phyloP scores from a whole-genome alignment of 2,113 vertebrate genomes.

The Oophaga pumilio region DNA sequence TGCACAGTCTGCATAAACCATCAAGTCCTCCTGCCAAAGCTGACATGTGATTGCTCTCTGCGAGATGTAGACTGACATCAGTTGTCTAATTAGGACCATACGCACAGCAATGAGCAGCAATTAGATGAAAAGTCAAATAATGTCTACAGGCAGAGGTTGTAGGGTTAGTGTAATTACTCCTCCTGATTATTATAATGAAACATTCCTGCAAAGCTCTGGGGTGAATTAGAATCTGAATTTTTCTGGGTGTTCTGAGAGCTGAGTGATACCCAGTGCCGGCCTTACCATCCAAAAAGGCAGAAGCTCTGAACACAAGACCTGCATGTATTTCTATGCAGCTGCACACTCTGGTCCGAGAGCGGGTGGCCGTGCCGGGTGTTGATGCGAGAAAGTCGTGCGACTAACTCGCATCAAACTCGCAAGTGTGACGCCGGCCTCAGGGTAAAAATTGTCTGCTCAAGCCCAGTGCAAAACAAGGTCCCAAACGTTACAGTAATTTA shows the following conservation, averaged over 20 bases:
- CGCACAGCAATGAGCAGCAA: neutral
- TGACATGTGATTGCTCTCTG: neutral
- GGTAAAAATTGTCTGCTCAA: too few species aligned
- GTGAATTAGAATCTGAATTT: neutral
- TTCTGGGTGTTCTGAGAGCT: neutral
- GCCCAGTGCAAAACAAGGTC: too few species aligned
- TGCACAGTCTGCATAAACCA: neutral
- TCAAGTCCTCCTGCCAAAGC: neutral
- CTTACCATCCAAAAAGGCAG: neutral
- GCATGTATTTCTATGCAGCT: too few species aligned
- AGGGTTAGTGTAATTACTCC: neutral
- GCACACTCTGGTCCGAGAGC: too few species aligned
- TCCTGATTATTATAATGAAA: constrained; percentile 20
- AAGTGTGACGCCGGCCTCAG: too few species aligned
- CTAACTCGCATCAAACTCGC: too few species aligned
- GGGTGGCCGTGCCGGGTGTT: too few species aligned
- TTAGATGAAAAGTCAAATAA: neutral
- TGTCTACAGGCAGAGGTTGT: neutral
- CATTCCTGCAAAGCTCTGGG: neutral
- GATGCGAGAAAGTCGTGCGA: too few species aligned
- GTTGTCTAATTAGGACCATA: constrained; percentile 7
- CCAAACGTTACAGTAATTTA: too few species aligned
- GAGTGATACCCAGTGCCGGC: neutral
- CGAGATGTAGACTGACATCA: constrained; percentile 14
- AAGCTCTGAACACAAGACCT: neutral